These are phyloP conservation scores for Onychorhynchus coronatus DNA, from an alignment of 2,113 vertebrate genomes.

Conservation along the genomic window DNA sequence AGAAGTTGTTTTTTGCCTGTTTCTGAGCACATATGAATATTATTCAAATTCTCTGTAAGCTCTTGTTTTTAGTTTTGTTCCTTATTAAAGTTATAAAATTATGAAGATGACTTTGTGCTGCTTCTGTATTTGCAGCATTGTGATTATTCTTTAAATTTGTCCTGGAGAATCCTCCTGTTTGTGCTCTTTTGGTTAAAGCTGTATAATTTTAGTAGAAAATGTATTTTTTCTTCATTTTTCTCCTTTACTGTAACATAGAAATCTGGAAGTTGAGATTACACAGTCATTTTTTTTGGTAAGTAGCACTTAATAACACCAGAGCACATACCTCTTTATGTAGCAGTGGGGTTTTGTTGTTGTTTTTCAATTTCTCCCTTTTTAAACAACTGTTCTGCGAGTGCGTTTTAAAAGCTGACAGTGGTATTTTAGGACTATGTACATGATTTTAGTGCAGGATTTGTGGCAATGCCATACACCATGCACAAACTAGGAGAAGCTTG, in stretches of 20 bases:
- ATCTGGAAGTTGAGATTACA: neutral
- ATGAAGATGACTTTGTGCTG: neutral
- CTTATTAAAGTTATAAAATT: neutral
- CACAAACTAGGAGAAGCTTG: neutral
- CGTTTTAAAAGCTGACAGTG: neutral
- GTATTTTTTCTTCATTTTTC: neutral
- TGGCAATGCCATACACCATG: accelerated
- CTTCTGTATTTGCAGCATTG: neutral
- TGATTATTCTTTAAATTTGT: neutral
- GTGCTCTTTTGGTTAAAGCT: neutral
- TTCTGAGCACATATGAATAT: neutral
- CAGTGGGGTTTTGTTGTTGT: neutral
- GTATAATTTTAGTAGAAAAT: neutral
- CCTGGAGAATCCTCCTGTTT: accelerated
- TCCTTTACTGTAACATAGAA: neutral
- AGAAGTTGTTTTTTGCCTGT: neutral
- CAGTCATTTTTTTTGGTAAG: neutral
- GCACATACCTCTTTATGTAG: accelerated
- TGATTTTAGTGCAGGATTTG: neutral
- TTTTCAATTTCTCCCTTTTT: neutral
- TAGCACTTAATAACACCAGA: neutral
- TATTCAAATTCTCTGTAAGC: neutral
- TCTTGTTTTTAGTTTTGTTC: neutral
- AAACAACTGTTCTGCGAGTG: neutral
- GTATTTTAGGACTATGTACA: neutral